Evolutionary conservation across 2,888 invertebrate species (phyloP).

Genomic region (Druceiella hillmani): DNA sequence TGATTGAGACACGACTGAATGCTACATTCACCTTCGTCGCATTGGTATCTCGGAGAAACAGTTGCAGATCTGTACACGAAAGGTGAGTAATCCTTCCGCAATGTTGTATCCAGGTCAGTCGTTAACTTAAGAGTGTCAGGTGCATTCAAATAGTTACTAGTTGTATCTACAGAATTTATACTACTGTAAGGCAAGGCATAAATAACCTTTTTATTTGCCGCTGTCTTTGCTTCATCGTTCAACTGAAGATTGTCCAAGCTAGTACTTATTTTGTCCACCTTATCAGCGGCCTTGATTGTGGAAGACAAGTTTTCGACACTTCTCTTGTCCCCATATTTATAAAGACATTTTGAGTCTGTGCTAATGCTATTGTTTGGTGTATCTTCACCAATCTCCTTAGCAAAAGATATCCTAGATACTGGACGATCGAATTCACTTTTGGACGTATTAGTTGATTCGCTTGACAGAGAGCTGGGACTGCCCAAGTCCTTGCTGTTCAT

Average conservation of each 20-base stretch:
- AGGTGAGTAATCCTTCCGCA: conserved; percentile 33
- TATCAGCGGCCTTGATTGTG: too few relatives aligned
- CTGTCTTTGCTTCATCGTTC: too few relatives aligned
- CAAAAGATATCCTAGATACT: conserved; percentile 35
- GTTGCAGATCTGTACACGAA: conserved; percentile 40
- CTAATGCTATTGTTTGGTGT: conserved; percentile 1
- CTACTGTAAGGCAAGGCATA: too few relatives aligned
- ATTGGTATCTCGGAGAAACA: conserved; percentile 62
- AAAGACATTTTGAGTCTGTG: too few relatives aligned
- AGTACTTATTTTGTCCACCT: too few relatives aligned
- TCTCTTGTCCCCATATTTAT: too few relatives aligned
- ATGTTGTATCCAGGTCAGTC: conserved; percentile 33
- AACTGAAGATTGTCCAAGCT: too few relatives aligned
- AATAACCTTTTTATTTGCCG: too few relatives aligned
- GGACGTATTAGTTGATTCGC: conserved; percentile 48
- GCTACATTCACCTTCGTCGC: conserved; percentile 75
- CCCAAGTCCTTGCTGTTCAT: conserved; percentile 41
- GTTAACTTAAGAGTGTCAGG: background rate
- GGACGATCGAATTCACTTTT: conserved; percentile 40
- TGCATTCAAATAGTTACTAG: too few relatives aligned
- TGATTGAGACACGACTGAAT: conserved; percentile 87
- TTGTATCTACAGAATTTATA: too few relatives aligned
- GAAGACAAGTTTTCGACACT: too few relatives aligned
- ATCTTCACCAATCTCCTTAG: conserved; percentile 39
- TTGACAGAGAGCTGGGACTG: conserved; percentile 47